Base-by-base conservation (phyloP, 1,140 invertebrate species). In the Mizuhopecten yessoensis region DNA sequence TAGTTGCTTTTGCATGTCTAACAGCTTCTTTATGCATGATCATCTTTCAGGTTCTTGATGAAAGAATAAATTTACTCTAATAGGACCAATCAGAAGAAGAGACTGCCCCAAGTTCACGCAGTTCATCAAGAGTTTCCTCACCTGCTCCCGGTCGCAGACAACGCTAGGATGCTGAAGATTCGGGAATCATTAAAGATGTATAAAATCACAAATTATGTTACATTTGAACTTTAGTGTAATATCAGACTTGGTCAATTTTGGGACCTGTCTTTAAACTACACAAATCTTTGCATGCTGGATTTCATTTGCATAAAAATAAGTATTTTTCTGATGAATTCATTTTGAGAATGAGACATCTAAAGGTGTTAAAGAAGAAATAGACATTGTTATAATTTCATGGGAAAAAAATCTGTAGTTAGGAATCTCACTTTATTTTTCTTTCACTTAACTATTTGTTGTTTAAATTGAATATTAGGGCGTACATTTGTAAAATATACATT, bases 401-500 rank as follows among this genome's bases (percentile, higher is more conserved):
- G n/a, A 75, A 75, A n/a, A 29, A 29, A 75, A n/a, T 75, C 57
- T 29, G 57, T 75, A 75, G 57, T 75, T 75, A 75, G 57, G 57
- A 75, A 75, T 75, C 57, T 75, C 57, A 29, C 57, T 75, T 75
- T 75, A n/a, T 75, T 75, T 75, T 75, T n/a, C 23, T 29, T 57
- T 57, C 45, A 57, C 3, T 75, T 7, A 75, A n/a, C 1, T 75
- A 75, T 17, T 75, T 1, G 42, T 13, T 45, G 42, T 10, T 45
- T 45, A 45, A 15, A 20, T 45, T 45, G 57, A 75, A 29, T 75
- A 75, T 75, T 29, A 75, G 57, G n/a, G 57, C 57, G 57, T 75
- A 75, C 57, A 75, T 75, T 75, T 75, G 57, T 75, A 75, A 75
- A 75, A 75, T 75, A 75, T 75, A 75, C 57, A 75, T 75, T 75